Conservation (phyloP, 2,888 invertebrate species). For the Omphaloscelis lunosa region DNA sequence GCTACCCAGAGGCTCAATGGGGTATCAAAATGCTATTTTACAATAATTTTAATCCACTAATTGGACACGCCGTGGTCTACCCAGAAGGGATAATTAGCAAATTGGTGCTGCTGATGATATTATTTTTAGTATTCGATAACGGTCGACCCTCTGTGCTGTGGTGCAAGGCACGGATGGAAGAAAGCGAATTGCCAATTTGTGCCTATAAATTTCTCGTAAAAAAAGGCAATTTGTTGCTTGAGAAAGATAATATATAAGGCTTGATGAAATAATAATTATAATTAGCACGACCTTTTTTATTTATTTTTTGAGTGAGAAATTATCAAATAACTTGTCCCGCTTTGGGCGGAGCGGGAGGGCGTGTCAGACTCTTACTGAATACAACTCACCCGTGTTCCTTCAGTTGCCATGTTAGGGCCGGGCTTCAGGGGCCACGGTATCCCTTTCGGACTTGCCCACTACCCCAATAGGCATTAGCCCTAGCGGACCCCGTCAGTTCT, state of each 20-base stretch:
- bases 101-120: constrained; percentile 81
- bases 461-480: no score
- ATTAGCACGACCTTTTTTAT: neutral
- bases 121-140: constrained; percentile 77
- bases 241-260: neutral
- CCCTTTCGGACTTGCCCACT: no score
- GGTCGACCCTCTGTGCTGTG: constrained; percentile 55
- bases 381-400: no score
- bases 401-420: no score
- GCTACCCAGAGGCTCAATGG: constrained; percentile 74
- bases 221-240: neutral
- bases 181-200: neutral
- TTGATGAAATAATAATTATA: neutral
- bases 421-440: no score
- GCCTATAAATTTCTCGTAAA: neutral
- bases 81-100: constrained; percentile 82
- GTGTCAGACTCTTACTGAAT: no score
- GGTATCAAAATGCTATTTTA: constrained; percentile 82
- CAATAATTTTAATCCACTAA: constrained; percentile 87
- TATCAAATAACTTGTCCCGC: no score
- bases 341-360: no score
- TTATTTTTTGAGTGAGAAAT: no score
- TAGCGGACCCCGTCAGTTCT: no score
- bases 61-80: constrained; percentile 74
- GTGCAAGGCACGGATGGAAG: constrained; percentile 43